Evolutionary conservation across 2,797 vertebrate genomes (phyloP), one percentile per base, ranked within the genome.

Genomic region (Liparis tanakae): DNA sequence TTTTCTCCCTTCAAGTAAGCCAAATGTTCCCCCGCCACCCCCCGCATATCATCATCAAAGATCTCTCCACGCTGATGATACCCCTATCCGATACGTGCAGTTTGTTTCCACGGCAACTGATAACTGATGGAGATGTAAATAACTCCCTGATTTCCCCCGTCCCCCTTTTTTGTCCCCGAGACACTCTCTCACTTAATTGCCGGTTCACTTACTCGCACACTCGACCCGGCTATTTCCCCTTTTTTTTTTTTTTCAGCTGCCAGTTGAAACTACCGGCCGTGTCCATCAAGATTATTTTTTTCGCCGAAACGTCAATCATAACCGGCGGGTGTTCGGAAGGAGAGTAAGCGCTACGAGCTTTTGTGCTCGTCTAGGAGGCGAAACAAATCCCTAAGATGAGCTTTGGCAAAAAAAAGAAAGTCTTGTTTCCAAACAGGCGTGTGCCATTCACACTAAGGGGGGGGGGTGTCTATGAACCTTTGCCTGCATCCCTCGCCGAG

Each of bases 221-320:
- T 3, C 83, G 50, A 84, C 60, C 81, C 81, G 1, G 0, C 64
- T 85, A 76, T 91, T 88, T 80, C 36, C 70, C 55, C n/a, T 69
- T n/a, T 78, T 70, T 69, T 72, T 30, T 30, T 1, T 30, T 4
- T n/a, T n/a, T n/a, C 56, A 77, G 67, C 80, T 76, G 80, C 82
- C 79, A 75, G 60, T 41, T 22, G 15, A 86, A 88, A 86, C 68
- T 64, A 79, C 80, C 7, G n/a, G 3, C 67, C 67, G 36, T 70
- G 85, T 88, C 81, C 71, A 70, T 88, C 81, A 84, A 59, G 62
- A 74, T 6, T 48, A 68, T 61, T 83, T 30, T 30, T 30, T 30
- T 44, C 36, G 46, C 70, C 41, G 37, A 46, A 71, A 69, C 62
- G 71, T 85, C 70, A 72, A 46, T 81, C 81, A 83, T 39, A 61